A percentile compares a stretch with the other conserved stretches of the same genome.
Evolutionary conservation across 2,113 vertebrate species (phyloP).

Genomic region (Xiphias gladius): DNA sequence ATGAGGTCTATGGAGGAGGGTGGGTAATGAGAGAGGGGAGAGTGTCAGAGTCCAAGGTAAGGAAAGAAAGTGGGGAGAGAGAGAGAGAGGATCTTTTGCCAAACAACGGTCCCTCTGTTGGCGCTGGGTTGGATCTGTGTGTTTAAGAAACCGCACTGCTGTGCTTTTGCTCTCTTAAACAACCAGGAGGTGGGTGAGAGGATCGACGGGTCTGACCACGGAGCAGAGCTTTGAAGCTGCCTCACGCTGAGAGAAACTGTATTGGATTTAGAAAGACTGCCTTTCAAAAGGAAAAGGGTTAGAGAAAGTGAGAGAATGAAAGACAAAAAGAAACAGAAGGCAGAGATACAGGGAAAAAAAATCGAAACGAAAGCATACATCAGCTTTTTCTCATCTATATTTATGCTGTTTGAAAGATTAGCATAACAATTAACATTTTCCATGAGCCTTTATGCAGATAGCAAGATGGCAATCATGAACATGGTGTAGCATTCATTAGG

Average conservation of each 20-base stretch:
- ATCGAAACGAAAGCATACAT: constrained; percentile 5
- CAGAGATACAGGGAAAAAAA: constrained; percentile 2
- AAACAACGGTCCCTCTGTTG: constrained; percentile 68
- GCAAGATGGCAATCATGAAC: constrained; percentile 51
- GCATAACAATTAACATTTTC: constrained; percentile 65
- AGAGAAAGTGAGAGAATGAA: constrained; percentile 30
- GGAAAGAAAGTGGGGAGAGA: constrained; percentile 33
- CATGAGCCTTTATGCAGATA: constrained; percentile 37
- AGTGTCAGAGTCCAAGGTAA: constrained; percentile 69
- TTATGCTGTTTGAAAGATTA: constrained; percentile 55
- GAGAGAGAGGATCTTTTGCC: constrained; percentile 58
- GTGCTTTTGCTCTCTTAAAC: constrained; percentile 81
- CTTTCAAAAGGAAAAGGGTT: constrained; percentile 59
- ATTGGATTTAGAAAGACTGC: constrained; percentile 73
- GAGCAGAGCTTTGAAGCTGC: constrained; percentile 78
- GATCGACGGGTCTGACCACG: constrained; percentile 68
- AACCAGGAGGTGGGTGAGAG: constrained; percentile 76
- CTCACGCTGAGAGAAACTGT: constrained; percentile 74
- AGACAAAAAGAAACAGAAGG: constrained; percentile 53
- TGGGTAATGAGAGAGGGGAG: constrained; percentile 54
- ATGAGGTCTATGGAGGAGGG: constrained; percentile 71
- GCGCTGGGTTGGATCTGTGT: constrained; percentile 71
- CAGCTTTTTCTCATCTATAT: constrained; percentile 31
- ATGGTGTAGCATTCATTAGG: constrained; percentile 56
- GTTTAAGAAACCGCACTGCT: constrained; percentile 76